Conservation (phyloP, 2,888 invertebrate species). For the Machimus rusticus region DNA sequence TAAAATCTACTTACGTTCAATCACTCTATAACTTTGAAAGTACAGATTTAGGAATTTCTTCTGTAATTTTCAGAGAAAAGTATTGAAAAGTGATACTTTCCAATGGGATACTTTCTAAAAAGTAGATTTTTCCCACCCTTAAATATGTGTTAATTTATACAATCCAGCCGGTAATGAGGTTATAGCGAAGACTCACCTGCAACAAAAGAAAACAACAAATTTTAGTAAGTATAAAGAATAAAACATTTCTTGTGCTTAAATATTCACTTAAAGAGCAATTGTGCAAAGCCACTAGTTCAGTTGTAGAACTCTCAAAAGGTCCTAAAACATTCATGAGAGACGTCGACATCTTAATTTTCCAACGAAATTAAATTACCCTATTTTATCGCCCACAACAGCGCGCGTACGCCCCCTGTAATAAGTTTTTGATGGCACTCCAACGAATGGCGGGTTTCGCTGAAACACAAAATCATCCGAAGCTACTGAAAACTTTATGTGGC, state of each 20-base stretch:
- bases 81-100: no score
- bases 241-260: neutral
- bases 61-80: no score
- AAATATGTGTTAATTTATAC: neutral
- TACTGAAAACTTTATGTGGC: neutral
- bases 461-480: neutral
- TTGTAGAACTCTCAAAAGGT: neutral
- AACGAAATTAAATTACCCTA: neutral
- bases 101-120: no score
- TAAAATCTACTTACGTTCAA: no score
- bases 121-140: no score
- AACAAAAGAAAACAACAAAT: neutral
- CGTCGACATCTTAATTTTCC: neutral
- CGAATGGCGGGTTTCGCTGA: neutral
- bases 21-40: no score
- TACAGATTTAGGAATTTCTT: no score
- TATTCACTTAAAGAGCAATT: neutral
- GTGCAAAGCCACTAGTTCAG: neutral
- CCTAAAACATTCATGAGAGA: neutral
- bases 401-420: neutral
- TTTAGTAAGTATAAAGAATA: neutral
- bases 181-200: neutral
- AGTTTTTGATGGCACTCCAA: neutral
- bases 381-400: neutral
- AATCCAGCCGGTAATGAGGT: neutral